Evolutionary conservation across 2,113 vertebrate species (phyloP).

Genomic region (Tupaia tana): DNA sequence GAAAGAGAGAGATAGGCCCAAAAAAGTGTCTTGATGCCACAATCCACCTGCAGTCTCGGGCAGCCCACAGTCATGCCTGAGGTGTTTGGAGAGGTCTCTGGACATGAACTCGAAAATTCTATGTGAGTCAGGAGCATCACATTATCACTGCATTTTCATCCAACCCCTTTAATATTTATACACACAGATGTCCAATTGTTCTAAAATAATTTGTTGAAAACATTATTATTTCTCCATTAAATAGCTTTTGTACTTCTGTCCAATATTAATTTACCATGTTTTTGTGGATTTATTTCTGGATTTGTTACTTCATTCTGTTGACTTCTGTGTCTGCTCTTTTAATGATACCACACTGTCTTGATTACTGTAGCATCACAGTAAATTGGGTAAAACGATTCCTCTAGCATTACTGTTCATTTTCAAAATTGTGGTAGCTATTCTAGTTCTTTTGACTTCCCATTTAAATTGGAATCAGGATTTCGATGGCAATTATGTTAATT

Average conservation of each 20-base stretch:
- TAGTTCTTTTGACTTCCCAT: not conserved
- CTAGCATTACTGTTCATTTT: not conserved
- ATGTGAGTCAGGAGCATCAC: too few species aligned
- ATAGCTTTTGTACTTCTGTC: not conserved
- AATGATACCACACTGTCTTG: not conserved
- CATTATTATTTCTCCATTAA: not conserved
- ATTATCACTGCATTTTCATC: too few species aligned
- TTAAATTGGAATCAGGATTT: not conserved
- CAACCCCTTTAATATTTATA: too few species aligned
- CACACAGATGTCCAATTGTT: not conserved
- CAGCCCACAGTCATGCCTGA: too few species aligned
- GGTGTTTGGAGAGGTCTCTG: too few species aligned
- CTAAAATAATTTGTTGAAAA: not conserved
- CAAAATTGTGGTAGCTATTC: not conserved
- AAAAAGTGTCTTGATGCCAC: too few species aligned
- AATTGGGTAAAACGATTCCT: not conserved
- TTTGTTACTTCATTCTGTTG: not conserved
- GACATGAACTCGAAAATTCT: too few species aligned
- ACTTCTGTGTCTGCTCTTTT: not conserved
- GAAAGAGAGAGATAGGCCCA: too few species aligned
- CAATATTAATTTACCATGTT: not conserved
- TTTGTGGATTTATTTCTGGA: not conserved
- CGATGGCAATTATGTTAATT: not conserved
- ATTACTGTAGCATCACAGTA: not conserved
- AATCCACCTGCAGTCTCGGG: too few species aligned